Percentiles rank a stretch among this genome's conserved stretches.
These are phyloP conservation scores for Brachionus sp. DNA, from an alignment of 1,140 invertebrate species.

Conservation along the genomic window DNA sequence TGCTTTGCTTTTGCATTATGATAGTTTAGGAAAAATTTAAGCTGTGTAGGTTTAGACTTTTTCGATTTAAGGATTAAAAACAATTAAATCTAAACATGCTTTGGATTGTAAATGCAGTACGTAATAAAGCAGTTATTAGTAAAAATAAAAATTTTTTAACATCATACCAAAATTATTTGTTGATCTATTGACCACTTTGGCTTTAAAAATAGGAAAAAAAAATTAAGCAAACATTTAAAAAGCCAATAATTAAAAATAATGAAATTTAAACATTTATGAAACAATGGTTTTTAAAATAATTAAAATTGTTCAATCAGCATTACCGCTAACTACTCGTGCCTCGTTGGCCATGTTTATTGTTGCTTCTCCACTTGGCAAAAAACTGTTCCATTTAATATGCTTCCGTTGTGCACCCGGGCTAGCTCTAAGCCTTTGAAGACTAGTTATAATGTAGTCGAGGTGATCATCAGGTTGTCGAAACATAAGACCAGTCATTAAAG, in stretches of 20 bases:
- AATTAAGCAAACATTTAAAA: not conserved
- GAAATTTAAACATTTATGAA: slow-evolving; percentile 25
- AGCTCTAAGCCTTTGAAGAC: slow-evolving; percentile 53
- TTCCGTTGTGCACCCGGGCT: not conserved
- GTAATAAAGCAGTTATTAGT: not conserved
- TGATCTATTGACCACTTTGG: slow-evolving; percentile 29
- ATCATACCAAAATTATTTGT: slow-evolving; percentile 30
- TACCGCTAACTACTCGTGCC: slow-evolving; percentile 38
- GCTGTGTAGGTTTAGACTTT: not conserved
- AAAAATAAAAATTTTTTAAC: not conserved
- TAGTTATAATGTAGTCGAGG: slow-evolving; percentile 55
- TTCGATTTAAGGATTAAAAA: not conserved
- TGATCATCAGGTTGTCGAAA: slow-evolving; percentile 58
- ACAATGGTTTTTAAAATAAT: not conserved
- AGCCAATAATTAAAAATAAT: not conserved
- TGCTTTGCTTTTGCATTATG: slow-evolving; percentile 5
- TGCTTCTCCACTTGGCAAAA: not conserved
- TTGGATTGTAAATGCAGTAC: not conserved
- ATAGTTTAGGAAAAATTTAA: not conserved
- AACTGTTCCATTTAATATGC: slow-evolving; percentile 43
- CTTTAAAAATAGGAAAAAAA: not conserved
- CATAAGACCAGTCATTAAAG: slow-evolving; percentile 60
- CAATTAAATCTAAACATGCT: not conserved
- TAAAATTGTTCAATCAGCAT: not conserved
- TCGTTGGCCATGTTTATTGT: slow-evolving; percentile 3